Base-by-base conservation (phyloP, 2,888 invertebrate species). In the Deroplatys truncata region DNA sequence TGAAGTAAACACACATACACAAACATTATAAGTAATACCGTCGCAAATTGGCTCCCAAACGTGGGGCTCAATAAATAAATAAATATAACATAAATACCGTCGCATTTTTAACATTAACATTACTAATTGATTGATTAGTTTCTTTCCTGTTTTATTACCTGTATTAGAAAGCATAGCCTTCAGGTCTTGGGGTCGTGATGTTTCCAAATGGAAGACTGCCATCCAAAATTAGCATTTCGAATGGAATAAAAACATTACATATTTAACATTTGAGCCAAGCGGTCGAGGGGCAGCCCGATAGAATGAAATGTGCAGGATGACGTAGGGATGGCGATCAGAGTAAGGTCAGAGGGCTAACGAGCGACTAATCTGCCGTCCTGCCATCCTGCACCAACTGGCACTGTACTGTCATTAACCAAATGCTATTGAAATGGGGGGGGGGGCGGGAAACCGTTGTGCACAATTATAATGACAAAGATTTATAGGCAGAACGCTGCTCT, bases 311-410 rank as follows among this genome's bases (percentile, higher is more conserved):
- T 20, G 56, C 56, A 72, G 25, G 25, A 72, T 72, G 56, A 72
- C 56, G 86, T 16, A 10, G 82, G 86, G 82, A 82, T 25, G 29
- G 82, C 72, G 86, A 86, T 86, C 72, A 35, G 85, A 28, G 85
- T 43, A 56, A 87, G 87, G 87, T 87, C 87, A 83, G 87, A 15
- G 83, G 83, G 83, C 87, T 87, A 87, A 87, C 83, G 87, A 87
- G 72, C 82, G 87, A 82, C 87, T 87, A 87, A 87, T 87, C 87
- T 72, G 87, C 31, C 87, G 83, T 82, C 56, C 56, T 72, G 25
- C 56, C 56, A 72, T 72, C 56, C 56, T 72, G 56, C 56, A 72
- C 56, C 56, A 72, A 72, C 56, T 72, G 56, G 56, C 56, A 72
- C 56, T 72, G 25, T 87, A 35, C 87, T 86, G 86, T 72, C 86